phyloP scores from a whole-genome alignment of 2,888 invertebrate genomes.

The Rotaria magnacalcarata region DNA sequence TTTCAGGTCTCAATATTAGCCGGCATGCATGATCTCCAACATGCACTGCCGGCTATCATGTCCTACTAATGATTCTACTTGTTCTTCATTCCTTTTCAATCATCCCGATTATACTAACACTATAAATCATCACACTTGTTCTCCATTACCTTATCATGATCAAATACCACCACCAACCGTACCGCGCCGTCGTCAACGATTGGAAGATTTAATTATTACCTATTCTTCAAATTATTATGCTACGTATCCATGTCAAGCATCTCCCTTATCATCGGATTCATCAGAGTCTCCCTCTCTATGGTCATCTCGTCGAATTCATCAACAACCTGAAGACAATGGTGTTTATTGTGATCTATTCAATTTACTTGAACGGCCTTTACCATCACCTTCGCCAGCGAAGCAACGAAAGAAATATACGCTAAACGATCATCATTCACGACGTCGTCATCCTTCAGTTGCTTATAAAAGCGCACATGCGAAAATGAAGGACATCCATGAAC shows the following conservation, averaged over 20 bases:
- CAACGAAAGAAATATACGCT: too few species aligned
- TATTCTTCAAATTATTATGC: neutral
- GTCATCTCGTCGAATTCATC: neutral
- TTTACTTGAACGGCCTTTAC: too few species aligned
- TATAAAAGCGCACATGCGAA: too few species aligned
- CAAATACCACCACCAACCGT: too few species aligned
- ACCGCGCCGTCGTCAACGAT: neutral
- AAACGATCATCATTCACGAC: too few species aligned
- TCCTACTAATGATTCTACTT: neutral
- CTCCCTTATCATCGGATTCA: neutral
- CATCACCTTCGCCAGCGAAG: too few species aligned
- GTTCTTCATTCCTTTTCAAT: neutral
- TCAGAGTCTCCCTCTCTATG: neutral
- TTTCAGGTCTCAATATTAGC: neutral
- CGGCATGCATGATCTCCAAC: slow-evolving; percentile 4
- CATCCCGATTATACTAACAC: neutral
- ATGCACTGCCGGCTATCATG: slow-evolving; percentile 7
- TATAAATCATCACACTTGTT: neutral
- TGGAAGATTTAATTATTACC: neutral
- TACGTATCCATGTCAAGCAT: neutral
- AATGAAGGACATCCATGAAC: too few species aligned
- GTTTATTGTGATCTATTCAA: too few species aligned
- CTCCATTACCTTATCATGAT: too few species aligned
- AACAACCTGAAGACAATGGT: too few species aligned
- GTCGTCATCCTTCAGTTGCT: too few species aligned